Conservation (phyloP, 1,140 invertebrate genomes). For the Dolichoris vasculosae region DNA sequence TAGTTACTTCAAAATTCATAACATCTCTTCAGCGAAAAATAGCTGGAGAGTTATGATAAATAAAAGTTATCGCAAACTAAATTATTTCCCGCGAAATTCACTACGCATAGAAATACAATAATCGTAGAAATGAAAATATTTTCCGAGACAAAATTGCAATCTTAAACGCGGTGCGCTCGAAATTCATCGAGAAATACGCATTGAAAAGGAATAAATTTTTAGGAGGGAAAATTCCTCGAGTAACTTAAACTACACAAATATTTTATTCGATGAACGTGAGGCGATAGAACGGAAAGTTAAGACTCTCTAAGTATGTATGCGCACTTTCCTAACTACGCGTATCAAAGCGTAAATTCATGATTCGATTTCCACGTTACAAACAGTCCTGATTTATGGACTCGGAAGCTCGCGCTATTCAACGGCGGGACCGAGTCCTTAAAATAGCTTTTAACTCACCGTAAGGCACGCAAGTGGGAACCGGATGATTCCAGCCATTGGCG, state of each 20-base stretch:
- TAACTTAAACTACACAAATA: neutral
- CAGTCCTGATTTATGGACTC: neutral
- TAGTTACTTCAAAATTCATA: neutral
- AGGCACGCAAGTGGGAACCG: slow-evolving; percentile 64
- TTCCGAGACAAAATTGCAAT: neutral
- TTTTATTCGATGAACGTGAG: neutral
- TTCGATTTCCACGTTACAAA: neutral
- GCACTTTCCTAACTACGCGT: neutral
- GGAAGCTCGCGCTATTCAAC: neutral
- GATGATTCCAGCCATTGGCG: slow-evolving; percentile 63
- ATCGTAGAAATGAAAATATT: neutral
- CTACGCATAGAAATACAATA: neutral
- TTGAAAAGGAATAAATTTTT: neutral
- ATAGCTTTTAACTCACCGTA: slow-evolving; percentile 57
- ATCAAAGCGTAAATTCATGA: neutral
- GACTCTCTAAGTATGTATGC: neutral
- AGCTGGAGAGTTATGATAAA: neutral
- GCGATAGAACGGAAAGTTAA: too few species aligned
- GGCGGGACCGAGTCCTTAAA: neutral
- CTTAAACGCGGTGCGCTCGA: neutral
- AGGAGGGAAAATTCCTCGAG: neutral
- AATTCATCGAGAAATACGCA: neutral
- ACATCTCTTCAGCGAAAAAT: neutral
- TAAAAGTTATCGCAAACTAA: neutral
- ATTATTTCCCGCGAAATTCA: neutral